Evolutionary conservation across 2,888 invertebrate genomes (phyloP).

Genomic region (Scrobipalpa costella): DNA sequence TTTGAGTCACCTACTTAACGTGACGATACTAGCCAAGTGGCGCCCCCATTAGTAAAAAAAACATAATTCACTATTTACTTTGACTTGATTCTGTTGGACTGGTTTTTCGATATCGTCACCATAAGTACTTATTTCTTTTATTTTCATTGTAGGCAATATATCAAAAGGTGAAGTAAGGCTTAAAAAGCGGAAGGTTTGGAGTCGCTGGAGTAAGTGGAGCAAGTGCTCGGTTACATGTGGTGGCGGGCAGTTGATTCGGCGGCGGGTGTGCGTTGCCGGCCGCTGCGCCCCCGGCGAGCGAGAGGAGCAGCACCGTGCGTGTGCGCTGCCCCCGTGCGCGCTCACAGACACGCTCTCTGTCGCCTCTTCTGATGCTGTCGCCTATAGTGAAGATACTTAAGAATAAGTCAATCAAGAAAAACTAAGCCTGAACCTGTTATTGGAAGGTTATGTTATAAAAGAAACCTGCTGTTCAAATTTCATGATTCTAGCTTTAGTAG

Average conservation of each 20-base stretch:
- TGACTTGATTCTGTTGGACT: no score
- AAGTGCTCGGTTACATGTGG: constrained; percentile 68
- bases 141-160: constrained; percentile 33
- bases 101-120: no score
- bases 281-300: constrained; percentile 67
- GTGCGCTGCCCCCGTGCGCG: constrained; percentile 52
- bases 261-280: constrained; percentile 60
- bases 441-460: no score
- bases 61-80: no score
- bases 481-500: no score
- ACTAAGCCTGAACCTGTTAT: no score
- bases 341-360: neutral
- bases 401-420: neutral
- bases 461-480: no score
- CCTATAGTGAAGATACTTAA: neutral
- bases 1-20: no score
- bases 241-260: constrained; percentile 51
- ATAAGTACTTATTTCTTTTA: neutral
- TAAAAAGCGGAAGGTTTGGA: constrained; percentile 64
- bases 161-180: constrained; percentile 46
- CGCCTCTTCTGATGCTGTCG: neutral
- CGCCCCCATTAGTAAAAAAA: no score
- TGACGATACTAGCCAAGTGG: no score
- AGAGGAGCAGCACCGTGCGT: constrained; percentile 63
- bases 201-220: constrained; percentile 71